Evolutionary conservation across 2,797 vertebrate genomes (phyloP), one percentile per base, ranked within the genome.

Genomic region (Synanceia verrucosa): DNA sequence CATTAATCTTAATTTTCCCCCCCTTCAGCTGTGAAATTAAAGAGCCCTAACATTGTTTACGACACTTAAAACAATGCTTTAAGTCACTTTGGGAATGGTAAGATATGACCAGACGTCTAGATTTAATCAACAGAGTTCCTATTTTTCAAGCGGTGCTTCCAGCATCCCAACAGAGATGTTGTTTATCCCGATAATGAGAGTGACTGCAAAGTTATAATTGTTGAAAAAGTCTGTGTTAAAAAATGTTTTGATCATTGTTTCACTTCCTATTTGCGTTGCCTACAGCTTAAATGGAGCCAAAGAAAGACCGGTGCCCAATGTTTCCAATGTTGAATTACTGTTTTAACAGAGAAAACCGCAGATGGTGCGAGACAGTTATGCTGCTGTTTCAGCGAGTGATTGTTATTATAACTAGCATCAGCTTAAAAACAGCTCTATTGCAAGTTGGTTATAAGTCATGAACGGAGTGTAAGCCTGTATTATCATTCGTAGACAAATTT

Each of bases 1-100:
- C 63, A 84, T 83, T 75, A 33, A 83, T 82, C 77, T 81, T 72
- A 68, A 78, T 82, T 81, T 65, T 13, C 5, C 62, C n/a, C 41
- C 60, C 76, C 72, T 50, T 81, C 29, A 79, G 72, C 68, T 73
- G 60, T 82, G 65, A 70, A 83, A 84, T 77, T 70, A 86, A 86
- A 79, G 52, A 79, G 58, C 62, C 66, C 37, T 61, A 65, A 77
- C 64, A 78, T 66, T 85, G 78, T 90, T 90, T 85, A 76, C 33
- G 21, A 65, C 76, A 65, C 61, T 85, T 76, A 64, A 68, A 79
- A 81, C 81, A 64, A 60, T 67, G 78, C 80, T 86, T 74, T 57
- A 84, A 88, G 70, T 83, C 66, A 57, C 58, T 78, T 65, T 57
- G 63, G 50, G 24, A 46, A 57, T 70, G 68, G 64, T 73, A 80